Evolutionary conservation across 1,140 invertebrate species (phyloP).

Genomic region (Papilio aristodemus): DNA sequence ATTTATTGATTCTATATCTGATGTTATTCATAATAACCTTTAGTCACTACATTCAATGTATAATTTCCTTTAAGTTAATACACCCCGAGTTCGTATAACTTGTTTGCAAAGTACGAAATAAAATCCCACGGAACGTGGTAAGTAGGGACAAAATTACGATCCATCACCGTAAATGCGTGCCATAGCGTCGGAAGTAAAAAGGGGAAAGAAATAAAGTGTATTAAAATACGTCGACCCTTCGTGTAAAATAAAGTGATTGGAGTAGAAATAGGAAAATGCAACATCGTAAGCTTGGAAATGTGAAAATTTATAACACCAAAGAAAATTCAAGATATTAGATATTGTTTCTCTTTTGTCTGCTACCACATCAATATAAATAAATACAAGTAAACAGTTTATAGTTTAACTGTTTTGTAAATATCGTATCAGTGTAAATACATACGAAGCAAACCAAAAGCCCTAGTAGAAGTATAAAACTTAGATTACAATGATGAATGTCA

Average conservation of each 20-base stretch:
- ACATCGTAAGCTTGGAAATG: constrained; percentile 5
- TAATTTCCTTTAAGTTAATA: constrained; percentile 26
- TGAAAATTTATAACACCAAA: constrained; percentile 1
- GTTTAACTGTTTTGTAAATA: too few species aligned
- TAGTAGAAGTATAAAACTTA: too few species aligned
- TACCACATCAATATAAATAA: too few species aligned
- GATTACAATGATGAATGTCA: too few species aligned
- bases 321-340: constrained; percentile 35
- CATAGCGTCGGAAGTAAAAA: constrained; percentile 27
- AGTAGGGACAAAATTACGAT: constrained; percentile 32
- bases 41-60: not conserved
- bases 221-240: constrained; percentile 29
- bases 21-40: too few species aligned
- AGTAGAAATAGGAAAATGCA: constrained; percentile 29
- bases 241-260: constrained; percentile 30
- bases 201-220: constrained; percentile 32
- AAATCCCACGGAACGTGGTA: constrained; percentile 17
- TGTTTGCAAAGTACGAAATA: constrained; percentile 7
- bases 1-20: too few species aligned
- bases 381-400: too few species aligned
- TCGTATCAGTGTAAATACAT: too few species aligned
- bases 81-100: not conserved
- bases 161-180: constrained; percentile 30
- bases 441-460: too few species aligned
- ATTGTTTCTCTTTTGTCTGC: not conserved